A percentile compares a stretch with the other conserved stretches of the same genome.
Evolutionary conservation across 2,113 vertebrate species (phyloP).

Genomic region (Mesembrinibis cayennensis): DNA sequence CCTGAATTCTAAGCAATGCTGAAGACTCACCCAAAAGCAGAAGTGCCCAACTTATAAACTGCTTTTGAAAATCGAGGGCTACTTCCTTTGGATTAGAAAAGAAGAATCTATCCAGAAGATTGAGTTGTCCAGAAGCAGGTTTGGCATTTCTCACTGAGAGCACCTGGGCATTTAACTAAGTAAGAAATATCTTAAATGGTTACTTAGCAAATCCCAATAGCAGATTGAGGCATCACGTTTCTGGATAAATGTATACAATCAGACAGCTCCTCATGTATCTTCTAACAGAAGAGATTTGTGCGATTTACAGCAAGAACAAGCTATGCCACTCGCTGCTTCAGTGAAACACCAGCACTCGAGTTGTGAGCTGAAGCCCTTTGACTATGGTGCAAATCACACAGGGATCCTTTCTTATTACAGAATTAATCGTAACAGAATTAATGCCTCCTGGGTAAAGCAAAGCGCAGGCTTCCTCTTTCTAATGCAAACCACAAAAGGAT

Average conservation of each 20-base stretch:
- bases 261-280: neutral
- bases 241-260: neutral
- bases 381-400: neutral
- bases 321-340: neutral
- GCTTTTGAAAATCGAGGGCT: neutral
- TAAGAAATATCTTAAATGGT: neutral
- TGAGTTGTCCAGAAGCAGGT: neutral
- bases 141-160: neutral
- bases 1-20: neutral
- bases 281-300: neutral
- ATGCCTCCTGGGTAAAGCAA: neutral
- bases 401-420: neutral
- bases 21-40: neutral
- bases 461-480: neutral
- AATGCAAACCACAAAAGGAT: neutral
- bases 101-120: neutral
- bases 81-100: neutral
- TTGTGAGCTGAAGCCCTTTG: neutral
- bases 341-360: neutral
- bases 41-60: neutral
- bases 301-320: neutral
- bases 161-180: neutral
- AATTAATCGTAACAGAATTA: neutral
- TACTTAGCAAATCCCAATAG: neutral
- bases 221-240: neutral